These are phyloP conservation scores for Capreolus pygargus DNA, from an alignment of 2,113 vertebrate species.

Conservation along the genomic window DNA sequence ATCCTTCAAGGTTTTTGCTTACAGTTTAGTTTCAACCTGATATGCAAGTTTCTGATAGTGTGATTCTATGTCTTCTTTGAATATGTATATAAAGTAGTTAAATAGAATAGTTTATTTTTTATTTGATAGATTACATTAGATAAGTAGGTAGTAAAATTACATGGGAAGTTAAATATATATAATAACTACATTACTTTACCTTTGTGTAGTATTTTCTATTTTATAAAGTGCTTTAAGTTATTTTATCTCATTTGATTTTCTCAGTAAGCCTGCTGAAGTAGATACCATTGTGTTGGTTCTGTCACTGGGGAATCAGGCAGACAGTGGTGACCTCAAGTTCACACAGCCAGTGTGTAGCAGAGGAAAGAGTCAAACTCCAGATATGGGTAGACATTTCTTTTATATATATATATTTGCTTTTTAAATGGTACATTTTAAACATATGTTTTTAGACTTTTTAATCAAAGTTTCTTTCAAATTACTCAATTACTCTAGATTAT, in stretches of 20 bases:
- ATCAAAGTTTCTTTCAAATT: slow-evolving; percentile 2
- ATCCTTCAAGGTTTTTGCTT: background rate
- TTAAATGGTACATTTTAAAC: background rate
- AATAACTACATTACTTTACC: background rate
- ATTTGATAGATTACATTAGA: background rate
- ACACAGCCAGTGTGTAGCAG: background rate
- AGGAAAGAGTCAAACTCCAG: background rate
- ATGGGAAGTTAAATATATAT: background rate
- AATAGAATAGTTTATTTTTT: slow-evolving; percentile 20
- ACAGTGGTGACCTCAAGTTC: background rate
- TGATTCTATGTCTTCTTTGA: background rate
- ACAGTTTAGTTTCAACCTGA: background rate
- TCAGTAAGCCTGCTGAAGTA: background rate
- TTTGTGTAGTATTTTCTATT: background rate
- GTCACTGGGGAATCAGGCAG: background rate
- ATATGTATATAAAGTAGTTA: background rate
- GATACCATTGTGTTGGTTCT: background rate
- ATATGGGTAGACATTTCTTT: background rate
- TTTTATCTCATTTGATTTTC: background rate
- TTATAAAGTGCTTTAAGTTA: background rate
- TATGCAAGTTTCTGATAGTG: background rate
- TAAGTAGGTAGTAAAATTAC: background rate
- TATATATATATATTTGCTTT: background rate
- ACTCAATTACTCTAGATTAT: background rate
- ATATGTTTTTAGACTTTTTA: background rate